Base-by-base conservation (phyloP, 2,113 vertebrate species). In the Campylorhamphus procurvoides region DNA sequence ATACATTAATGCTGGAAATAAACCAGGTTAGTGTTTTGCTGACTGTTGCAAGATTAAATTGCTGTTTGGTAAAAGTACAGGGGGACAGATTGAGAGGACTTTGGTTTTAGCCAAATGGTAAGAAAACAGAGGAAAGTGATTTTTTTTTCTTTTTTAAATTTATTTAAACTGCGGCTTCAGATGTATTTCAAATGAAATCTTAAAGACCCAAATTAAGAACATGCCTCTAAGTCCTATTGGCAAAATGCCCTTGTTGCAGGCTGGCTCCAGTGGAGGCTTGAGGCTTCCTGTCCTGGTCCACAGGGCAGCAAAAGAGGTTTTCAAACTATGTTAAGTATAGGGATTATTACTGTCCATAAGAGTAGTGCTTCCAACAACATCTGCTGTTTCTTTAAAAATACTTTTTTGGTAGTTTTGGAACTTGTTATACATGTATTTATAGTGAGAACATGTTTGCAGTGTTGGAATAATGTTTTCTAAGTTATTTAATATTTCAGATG, bases 181-280 rank as follows among this genome's bases (percentile, higher is more conserved):
- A 94, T 95, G 74, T 93, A 85, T 82, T 92, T 94, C 93, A 97
- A 96, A 95, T 78, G 50, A 96, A 97, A 94, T 47, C 6, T 12
- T 55, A 64, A 90, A 78, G 24, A 55, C 16, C 33, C 80, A 97
- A 94, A 92, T 87, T 90, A 88, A 39, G 56, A 97, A 74, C 94
- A 85, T 94, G 74, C 79, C 71, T 63, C 23, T 72, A 83, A 89
- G 77, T 72, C 91, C 91, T 89, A 1, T 18, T 96, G 97, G 96
- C 91, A 84, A 73, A 63, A 15, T 49, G 88, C 79, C 78, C 39
- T 77, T 44, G 49, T 64, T 72, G 62, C 87, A 89, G 79, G 46
- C 80, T 7, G 58, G 28, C 71, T 78, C 93, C 84, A 24, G 81
- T 76, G 94, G 47, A 82, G 85, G 44, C 33, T 62, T 12, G 25